Base-by-base conservation (phyloP, 2,888 invertebrate species). In the Corbicula japonica region DNA sequence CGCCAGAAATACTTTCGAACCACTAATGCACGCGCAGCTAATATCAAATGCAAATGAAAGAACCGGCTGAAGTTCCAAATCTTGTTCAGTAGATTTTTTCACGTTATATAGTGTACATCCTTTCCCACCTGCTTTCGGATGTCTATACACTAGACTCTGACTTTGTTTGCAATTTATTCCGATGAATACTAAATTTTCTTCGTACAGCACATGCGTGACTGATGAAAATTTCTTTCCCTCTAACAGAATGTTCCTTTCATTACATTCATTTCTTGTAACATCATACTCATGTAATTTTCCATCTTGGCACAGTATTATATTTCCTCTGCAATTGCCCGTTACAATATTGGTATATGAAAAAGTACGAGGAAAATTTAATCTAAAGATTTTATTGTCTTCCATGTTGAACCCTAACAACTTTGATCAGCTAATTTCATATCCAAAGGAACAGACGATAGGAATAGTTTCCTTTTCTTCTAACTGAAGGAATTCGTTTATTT, bases 221-320 rank as follows among this genome's bases (percentile, higher is more conserved):
- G 12, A 54, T 23, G 15, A 2, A 12, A 28, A 15, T 4, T 28
- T 15, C 3, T 30, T 28, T 15, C 26, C 54, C 54, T 15, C 2
- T 15, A 15, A 6, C 12, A 23, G 12, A 32, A 54, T 8, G 1
- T 5, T 8, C 15, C 32, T 54, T n/a, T 28, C 32, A 3, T 30
- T 54, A 6, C 30, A 28, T 4, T 32, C 18, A 3, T 30, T 15
- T 1, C 5, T 54, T 18, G 28, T 54, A 10, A 28, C n/a, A 32
- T 54, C 54, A 54, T 30, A 54, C 6, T 30, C 28, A 12, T 54
- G 32, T 54, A 54, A n/a, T n/a, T n/a, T n/a, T n/a, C n/a, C n/a
- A n/a, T n/a, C n/a, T n/a, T n/a, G n/a, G n/a, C 12, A n/a, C 26
- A 4, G 23, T n/a, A 28, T 50, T 50, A 2, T 54, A 3, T 4